phyloP scores from a whole-genome alignment of 2,113 vertebrate genomes.

The Lagopus muta region DNA sequence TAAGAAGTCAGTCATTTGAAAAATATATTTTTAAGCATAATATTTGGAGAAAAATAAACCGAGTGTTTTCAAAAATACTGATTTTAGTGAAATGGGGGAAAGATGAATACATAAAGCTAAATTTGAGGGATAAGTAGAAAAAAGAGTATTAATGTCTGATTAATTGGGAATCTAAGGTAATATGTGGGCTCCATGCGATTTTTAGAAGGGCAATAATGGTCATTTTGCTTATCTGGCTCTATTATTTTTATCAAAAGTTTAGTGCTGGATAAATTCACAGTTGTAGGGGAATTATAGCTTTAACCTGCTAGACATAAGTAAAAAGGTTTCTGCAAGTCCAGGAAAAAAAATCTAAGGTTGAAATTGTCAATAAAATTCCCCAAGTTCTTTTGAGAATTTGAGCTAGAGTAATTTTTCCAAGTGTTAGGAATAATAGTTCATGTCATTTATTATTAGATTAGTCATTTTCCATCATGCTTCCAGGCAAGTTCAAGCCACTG shows the following conservation, averaged over 20 bases:
- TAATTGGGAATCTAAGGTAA: background rate
- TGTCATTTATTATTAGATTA: background rate
- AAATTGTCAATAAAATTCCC: constrained; percentile 12
- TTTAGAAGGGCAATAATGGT: background rate
- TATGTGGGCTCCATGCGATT: background rate
- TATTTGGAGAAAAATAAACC: background rate
- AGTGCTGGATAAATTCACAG: background rate
- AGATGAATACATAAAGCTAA: background rate
- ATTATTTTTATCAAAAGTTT: background rate
- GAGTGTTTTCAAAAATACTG: background rate
- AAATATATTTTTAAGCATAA: background rate
- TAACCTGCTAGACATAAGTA: background rate
- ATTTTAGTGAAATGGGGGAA: background rate
- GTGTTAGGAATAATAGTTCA: background rate
- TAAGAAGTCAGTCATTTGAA: background rate
- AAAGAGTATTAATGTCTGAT: background rate
- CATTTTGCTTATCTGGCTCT: background rate
- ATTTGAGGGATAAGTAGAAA: background rate
- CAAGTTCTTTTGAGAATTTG: background rate
- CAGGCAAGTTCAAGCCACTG: background rate
- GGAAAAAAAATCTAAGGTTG: background rate
- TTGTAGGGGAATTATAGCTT: background rate
- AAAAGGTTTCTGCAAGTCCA: background rate
- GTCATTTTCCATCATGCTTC: background rate
- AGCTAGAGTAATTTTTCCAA: background rate